Conservation (phyloP, 2,797 vertebrate genomes). For the Clarias pachynema region DNA sequence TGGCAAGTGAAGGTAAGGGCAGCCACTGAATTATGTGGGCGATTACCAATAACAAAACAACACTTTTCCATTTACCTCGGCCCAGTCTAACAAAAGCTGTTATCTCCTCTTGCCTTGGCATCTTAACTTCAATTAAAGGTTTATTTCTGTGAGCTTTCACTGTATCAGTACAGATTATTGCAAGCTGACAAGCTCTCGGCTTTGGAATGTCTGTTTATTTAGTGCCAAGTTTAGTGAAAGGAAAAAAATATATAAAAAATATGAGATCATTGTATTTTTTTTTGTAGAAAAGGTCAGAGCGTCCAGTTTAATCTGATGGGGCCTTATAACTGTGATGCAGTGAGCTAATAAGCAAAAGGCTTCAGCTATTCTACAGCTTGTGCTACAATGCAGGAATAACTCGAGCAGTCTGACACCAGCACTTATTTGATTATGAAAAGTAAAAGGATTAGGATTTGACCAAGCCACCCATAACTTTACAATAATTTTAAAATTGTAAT, state of each 20-base stretch:
- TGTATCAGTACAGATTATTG: constrained; percentile 25
- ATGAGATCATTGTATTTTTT: not conserved
- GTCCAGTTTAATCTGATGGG: not conserved
- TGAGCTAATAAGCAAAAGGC: constrained; percentile 6
- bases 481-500: not conserved
- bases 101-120: constrained; percentile 64
- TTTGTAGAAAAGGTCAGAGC: not conserved
- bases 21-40: constrained; percentile 52
- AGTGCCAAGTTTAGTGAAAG: not conserved
- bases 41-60: constrained; percentile 64
- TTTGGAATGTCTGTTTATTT: constrained; percentile 3
- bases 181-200: not conserved
- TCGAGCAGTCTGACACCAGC: not conserved
- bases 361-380: not conserved
- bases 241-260: not conserved
- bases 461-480: not conserved
- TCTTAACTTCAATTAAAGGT: constrained; percentile 66
- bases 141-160: constrained; percentile 58
- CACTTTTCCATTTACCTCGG: constrained; percentile 66
- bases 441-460: not conserved
- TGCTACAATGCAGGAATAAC: constrained; percentile 11
- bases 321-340: not conserved
- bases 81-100: constrained; percentile 63
- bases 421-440: not conserved
- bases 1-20: constrained; percentile 53